These are phyloP conservation scores for Pterobdella sp. DNA, from an alignment of 2,888 invertebrate species.

Conservation along the genomic window DNA sequence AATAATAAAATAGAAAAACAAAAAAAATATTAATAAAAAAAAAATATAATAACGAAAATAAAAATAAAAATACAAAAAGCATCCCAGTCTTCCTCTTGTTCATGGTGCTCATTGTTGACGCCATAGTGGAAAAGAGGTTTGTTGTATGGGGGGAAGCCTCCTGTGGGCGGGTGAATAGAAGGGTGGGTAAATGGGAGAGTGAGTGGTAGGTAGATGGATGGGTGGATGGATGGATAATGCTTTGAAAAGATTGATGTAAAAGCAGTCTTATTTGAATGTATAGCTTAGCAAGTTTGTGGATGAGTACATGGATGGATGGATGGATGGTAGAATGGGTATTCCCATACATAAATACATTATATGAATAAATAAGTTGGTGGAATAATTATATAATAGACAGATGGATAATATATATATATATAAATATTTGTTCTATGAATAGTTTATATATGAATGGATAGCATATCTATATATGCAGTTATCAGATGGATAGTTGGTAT, in stretches of 20 bases:
- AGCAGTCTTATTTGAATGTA: too few species aligned
- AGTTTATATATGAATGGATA: neutral
- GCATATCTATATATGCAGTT: too few species aligned
- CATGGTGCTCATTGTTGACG: slow-evolving; percentile 50
- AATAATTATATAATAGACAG: neutral
- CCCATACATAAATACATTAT: too few species aligned
- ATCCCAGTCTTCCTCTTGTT: slow-evolving; percentile 75
- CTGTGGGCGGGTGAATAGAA: slow-evolving; percentile 50
- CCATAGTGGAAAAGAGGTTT: slow-evolving; percentile 78
- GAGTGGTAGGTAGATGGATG: neutral
- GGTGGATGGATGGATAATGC: neutral
- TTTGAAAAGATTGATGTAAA: neutral
- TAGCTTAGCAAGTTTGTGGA: neutral
- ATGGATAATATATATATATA: too few species aligned
- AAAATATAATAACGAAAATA: neutral
- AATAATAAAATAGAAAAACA: neutral
- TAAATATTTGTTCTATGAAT: too few species aligned
- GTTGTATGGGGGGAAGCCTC: slow-evolving; percentile 82
- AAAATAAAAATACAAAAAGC: slow-evolving; percentile 65
- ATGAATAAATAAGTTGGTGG: neutral
- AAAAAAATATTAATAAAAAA: neutral
- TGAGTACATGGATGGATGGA: neutral
- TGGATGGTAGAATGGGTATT: neutral
- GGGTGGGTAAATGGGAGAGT: neutral
- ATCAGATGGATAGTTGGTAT: neutral